Percentiles rank a stretch among this genome's conserved stretches.
These are phyloP conservation scores for Gavialis gangeticus DNA, from an alignment of 2,113 vertebrate genomes.

Conservation along the genomic window DNA sequence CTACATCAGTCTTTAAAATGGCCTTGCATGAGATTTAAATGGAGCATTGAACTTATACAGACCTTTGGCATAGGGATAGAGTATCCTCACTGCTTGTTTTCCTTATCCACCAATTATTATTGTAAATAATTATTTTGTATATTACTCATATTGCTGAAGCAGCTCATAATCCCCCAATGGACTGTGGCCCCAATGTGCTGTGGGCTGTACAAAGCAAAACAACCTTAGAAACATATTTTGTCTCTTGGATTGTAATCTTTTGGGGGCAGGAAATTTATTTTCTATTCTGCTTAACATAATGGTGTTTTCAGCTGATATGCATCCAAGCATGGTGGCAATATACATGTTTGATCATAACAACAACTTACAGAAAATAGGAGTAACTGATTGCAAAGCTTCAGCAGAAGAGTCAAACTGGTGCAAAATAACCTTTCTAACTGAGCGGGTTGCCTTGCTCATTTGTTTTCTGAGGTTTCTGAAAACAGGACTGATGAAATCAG, in stretches of 20 bases:
- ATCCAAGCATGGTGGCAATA: background rate
- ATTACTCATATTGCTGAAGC: background rate
- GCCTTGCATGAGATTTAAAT: background rate
- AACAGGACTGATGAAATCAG: no score
- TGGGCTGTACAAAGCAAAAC: background rate
- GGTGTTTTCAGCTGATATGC: background rate
- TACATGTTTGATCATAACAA: background rate
- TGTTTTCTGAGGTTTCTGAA: background rate
- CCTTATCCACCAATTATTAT: background rate
- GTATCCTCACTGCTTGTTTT: background rate
- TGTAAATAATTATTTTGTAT: background rate
- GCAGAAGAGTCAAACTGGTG: background rate
- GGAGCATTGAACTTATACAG: background rate
- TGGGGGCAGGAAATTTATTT: background rate
- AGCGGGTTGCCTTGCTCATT: background rate
- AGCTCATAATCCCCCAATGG: background rate
- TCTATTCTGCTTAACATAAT: background rate
- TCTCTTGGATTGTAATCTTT: background rate
- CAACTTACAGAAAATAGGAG: background rate
- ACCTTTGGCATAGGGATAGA: background rate
- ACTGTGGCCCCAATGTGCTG: background rate
- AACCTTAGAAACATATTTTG: background rate
- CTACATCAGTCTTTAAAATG: background rate
- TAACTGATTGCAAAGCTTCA: background rate
- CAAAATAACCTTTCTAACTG: background rate